Percentiles rank a stretch among this genome's conserved stretches.
phyloP scores from a whole-genome alignment of 30 jellyfish, hydroid and myxozoan species.

The Cassiopea andromeda region DNA sequence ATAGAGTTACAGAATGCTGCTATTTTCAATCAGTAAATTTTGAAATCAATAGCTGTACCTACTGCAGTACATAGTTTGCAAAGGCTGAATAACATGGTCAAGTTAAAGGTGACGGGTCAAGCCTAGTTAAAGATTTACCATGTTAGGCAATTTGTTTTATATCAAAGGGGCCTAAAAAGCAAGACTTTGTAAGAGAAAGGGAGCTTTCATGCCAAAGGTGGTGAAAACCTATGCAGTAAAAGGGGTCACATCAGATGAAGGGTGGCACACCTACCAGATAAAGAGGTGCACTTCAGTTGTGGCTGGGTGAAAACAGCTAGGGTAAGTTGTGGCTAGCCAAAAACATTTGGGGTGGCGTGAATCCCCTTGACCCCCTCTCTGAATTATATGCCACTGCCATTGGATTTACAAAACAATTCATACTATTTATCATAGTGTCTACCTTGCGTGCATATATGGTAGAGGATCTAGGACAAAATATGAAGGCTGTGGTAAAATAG shows the following conservation, averaged over 20 bases:
- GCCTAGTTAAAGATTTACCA: neutral
- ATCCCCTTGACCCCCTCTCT: neutral
- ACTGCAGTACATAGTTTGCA: neutral
- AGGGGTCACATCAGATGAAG: neutral
- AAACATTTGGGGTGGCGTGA: neutral
- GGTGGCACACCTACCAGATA: neutral
- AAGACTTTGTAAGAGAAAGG: neutral
- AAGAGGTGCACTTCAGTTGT: neutral
- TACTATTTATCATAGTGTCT: neutral
- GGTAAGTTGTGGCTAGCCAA: neutral
- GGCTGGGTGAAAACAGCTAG: neutral
- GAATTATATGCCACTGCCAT: neutral
- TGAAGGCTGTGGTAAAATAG: neutral
- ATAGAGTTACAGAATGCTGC: neutral
- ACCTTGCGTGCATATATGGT: neutral
- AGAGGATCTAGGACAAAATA: neutral
- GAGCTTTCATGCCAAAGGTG: neutral
- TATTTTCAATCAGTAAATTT: neutral
- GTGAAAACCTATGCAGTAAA: neutral
- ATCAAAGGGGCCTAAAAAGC: neutral
- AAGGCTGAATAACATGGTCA: neutral
- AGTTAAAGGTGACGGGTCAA: neutral
- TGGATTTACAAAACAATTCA: neutral
- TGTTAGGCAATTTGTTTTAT: neutral
- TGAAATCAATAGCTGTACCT: neutral